Conservation (phyloP, 2,888 invertebrate species). For the Drosophila algonquin region DNA sequence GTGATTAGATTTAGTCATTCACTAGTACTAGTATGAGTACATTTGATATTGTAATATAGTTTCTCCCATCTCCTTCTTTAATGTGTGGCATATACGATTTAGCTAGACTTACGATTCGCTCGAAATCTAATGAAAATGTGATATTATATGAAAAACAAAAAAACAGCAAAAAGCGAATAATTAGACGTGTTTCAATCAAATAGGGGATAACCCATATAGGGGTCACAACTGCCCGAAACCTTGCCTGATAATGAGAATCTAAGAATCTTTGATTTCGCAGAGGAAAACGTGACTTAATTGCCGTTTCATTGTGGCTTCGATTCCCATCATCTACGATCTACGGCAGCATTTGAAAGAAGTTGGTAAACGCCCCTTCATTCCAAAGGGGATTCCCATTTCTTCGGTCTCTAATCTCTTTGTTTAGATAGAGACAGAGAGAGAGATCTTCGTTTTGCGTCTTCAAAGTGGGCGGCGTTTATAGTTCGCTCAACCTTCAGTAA, state of each 20-base stretch:
- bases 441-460: not conserved
- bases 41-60: constrained; percentile 33
- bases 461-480: constrained; percentile 29
- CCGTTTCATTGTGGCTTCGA: not conserved
- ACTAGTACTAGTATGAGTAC: not conserved
- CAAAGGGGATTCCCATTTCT: constrained; percentile 30
- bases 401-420: constrained; percentile 1
- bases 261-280: constrained; percentile 21
- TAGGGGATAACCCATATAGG: constrained; percentile 4
- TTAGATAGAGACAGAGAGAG: not conserved
- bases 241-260: constrained; percentile 27
- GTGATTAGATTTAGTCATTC: constrained; percentile 15
- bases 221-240: constrained; percentile 3
- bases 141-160: constrained; percentile 38
- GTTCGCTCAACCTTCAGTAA: constrained; percentile 7
- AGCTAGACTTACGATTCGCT: constrained; percentile 39
- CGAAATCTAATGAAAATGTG: constrained; percentile 36
- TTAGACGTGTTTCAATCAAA: constrained; percentile 10
- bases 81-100: constrained; percentile 42
- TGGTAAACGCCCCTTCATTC: constrained; percentile 25
- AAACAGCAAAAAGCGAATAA: constrained; percentile 5
- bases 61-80: constrained; percentile 9
- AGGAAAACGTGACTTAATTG: constrained; percentile 30
- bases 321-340: not conserved
- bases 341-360: not conserved